phyloP scores from a whole-genome alignment of 2,113 vertebrate genomes.

The Gopherus flavomarginatus region DNA sequence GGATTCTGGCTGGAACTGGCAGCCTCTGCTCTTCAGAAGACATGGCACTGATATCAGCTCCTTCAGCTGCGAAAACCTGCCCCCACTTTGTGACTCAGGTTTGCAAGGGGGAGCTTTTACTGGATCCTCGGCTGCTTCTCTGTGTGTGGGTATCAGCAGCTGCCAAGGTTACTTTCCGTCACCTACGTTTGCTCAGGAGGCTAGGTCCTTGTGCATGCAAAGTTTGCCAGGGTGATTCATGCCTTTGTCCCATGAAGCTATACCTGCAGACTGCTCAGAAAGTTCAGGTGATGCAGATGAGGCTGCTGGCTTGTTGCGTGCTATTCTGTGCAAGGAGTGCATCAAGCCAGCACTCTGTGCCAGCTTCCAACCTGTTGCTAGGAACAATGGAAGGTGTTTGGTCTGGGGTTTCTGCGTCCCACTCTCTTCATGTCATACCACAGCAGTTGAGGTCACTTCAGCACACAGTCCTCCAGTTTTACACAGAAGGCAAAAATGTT shows the following conservation, averaged over 20 bases:
- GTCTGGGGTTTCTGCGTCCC: background rate
- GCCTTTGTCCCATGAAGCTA: fast-evolving
- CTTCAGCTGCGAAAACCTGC: background rate
- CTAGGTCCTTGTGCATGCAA: background rate
- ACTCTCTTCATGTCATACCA: background rate
- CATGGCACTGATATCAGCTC: background rate
- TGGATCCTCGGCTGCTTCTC: background rate
- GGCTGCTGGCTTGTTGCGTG: fast-evolving
- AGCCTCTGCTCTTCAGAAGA: background rate
- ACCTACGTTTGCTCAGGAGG: background rate
- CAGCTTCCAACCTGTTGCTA: background rate
- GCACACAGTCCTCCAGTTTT: background rate
- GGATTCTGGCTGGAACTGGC: background rate
- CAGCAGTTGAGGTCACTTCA: background rate
- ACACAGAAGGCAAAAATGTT: background rate
- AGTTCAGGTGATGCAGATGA: fast-evolving
- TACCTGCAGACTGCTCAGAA: background rate
- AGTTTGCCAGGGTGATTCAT: background rate
- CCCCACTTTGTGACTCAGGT: background rate
- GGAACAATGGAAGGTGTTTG: fast-evolving
- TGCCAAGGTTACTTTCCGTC: background rate
- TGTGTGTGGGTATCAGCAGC: background rate
- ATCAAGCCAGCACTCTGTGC: background rate
- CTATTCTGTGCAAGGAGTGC: fast-evolving
- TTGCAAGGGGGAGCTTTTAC: background rate